Base-by-base conservation (phyloP, 2,797 vertebrate species). In the Chelon labrosus region DNA sequence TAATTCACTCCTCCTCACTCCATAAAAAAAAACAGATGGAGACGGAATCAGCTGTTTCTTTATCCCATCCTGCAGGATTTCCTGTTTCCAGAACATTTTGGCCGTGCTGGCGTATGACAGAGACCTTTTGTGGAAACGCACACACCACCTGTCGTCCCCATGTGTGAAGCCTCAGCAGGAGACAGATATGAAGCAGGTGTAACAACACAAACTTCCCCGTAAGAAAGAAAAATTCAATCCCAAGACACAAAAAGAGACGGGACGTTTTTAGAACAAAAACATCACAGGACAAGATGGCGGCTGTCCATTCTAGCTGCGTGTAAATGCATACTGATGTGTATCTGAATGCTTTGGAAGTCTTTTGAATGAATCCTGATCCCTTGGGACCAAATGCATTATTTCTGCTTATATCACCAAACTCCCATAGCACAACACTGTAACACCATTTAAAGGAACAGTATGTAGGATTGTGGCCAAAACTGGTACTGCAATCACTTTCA, bases 21-120 rank as follows among this genome's bases (percentile, higher is more conserved):
- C 59, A 88, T 87, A n/a, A n/a, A n/a, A 78, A 91, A 56, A 89
- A 90, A 84, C 76, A 84, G 77, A 88, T 79, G 76, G 77, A 73
- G 61, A 80, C 55, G 60, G 50, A 89, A 91, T 92, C 88, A 92
- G 84, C 82, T 88, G 88, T 84, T 88, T 88, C 84, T 87, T 71
- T 70, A 71, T 73, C 80, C 72, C 41, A 65, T 85, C 73, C 79
- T 84, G 66, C 75, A 86, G 87, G 88, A 93, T 90, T 91, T 93
- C 85, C 86, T 89, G 77, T 87, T 92, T 88, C 65, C 63, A 79
- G 66, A 74, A 84, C 76, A 84, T 86, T 82, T 86, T 54, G 87
- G 70, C 71, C 67, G 82, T 73, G 60, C 39, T 55, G 50, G 67
- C 65, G 47, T 47, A 77, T 77, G 70, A 90, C 66, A 80, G 84